phyloP scores from a whole-genome alignment of 2,113 vertebrate genomes.

The Myotis brandtii region DNA sequence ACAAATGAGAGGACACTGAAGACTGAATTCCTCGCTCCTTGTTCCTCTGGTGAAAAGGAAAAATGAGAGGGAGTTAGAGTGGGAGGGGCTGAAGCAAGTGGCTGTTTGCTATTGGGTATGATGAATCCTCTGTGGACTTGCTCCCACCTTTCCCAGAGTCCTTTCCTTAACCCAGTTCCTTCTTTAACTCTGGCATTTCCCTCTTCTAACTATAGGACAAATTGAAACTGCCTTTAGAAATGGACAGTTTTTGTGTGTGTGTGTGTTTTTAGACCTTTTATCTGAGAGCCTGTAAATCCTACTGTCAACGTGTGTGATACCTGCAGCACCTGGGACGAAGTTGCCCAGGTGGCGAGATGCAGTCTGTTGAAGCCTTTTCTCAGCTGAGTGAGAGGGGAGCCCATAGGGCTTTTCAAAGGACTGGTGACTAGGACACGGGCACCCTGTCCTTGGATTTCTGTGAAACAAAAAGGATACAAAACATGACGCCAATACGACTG shows the following conservation, averaged over 20 bases:
- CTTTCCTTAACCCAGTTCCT: neutral
- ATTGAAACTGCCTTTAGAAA: neutral
- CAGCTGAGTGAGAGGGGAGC: neutral
- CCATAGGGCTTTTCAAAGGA: conserved; percentile 60
- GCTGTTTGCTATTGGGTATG: neutral
- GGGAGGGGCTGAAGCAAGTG: too few species aligned
- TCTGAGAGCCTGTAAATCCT: conserved; percentile 67
- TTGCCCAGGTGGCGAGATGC: neutral
- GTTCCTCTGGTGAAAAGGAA: neutral
- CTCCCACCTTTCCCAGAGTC: neutral
- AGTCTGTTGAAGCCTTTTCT: conserved; percentile 66
- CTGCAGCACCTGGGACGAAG: conserved; percentile 62
- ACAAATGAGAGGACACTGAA: conserved; percentile 17
- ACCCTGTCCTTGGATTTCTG: neutral
- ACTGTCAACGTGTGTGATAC: conserved; percentile 52
- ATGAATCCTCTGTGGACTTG: neutral
- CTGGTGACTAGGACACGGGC: conserved; percentile 20
- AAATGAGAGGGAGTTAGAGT: neutral
- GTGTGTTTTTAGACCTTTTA: conserved; percentile 49
- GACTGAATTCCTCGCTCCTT: neutral
- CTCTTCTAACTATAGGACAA: neutral
- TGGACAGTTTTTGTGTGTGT: neutral
- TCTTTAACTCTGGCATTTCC: neutral
- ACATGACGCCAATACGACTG: neutral
- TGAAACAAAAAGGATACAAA: neutral